phyloP scores from a whole-genome alignment of 2,797 vertebrate species.

The Tokudaia tokunoshimensis region DNA sequence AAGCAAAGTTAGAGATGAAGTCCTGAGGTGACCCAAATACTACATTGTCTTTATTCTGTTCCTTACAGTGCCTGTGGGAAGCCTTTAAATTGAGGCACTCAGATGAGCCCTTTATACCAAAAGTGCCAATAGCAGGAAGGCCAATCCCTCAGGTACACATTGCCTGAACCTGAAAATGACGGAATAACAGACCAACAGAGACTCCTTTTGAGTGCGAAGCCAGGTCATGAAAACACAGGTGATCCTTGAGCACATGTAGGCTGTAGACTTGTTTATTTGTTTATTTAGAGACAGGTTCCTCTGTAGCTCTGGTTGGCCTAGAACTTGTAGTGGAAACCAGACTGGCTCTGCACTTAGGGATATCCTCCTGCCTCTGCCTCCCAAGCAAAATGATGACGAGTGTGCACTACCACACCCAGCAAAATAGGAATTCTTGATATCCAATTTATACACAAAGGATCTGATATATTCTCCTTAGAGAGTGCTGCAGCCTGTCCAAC shows the following conservation, averaged over 20 bases:
- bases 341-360: not conserved
- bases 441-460: not conserved
- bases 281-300: not conserved
- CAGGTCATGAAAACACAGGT: not conserved
- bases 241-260: not conserved
- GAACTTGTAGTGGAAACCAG: not conserved
- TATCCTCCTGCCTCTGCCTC: not conserved
- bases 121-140: not conserved
- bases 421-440: rapidly evolving
- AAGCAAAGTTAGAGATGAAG: slow-evolving; percentile 66
- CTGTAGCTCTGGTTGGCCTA: not conserved
- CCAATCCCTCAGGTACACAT: not conserved
- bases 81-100: not conserved
- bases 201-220: not conserved
- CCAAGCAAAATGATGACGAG: not conserved
- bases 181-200: not conserved
- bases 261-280: not conserved
- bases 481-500: not conserved
- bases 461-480: not conserved
- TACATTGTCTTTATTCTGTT: not conserved
- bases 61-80: not conserved
- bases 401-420: not conserved
- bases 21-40: slow-evolving; percentile 62
- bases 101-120: not conserved
- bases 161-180: not conserved